Base-by-base conservation (phyloP, 1,140 invertebrate genomes). In the Antheraea pernyi region DNA sequence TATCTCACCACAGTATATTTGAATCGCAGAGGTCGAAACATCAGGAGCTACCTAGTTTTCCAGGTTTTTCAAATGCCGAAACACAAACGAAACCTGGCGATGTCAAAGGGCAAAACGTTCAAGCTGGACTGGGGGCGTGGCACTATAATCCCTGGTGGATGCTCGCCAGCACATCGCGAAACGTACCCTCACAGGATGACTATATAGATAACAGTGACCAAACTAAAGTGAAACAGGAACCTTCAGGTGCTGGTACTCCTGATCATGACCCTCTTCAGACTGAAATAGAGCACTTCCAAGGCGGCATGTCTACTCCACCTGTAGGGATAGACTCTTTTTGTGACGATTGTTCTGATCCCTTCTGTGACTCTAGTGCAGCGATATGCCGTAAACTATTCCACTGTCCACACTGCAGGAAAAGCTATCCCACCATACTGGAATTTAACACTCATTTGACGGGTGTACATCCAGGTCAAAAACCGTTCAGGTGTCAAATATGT, bases 101-200 rank as follows among this genome's bases (percentile, higher is more conserved):
- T 70, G 76, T 91, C 64, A 88, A 90, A 72, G 77, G 77, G 30
- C 87, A 91, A 67, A 67, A 75, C 6, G 77, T 82, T 8, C 91
- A 92, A 66, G 69, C 88, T 30, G 88, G 86, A 11, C 66, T 93
- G 62, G 86, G 90, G 11, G 79, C 90, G 19, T 93, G 92, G 92
- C 92, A 93, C 66, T 93, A 93, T 65, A 93, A 92, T 68, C 92
- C 92, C n/a, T 93, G 92, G 92, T 93, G 92, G 92, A 93, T 93
- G 92, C 80, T 93, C 6, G 92, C 92, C 5, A 86, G 91, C 66
- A 93, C 92, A 4, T 93, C 92, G 7, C 74, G 90, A 62, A 85
- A 78, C 71, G 79, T 84, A 13, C 87, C 89, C 11, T 86, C 89
- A 0, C 90, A 91, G 73, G 87, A 91, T 69, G 88, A 91, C 53